These are phyloP conservation scores for Parapsyche elsis DNA, from an alignment of 1,140 invertebrate genomes.

Conservation along the genomic window DNA sequence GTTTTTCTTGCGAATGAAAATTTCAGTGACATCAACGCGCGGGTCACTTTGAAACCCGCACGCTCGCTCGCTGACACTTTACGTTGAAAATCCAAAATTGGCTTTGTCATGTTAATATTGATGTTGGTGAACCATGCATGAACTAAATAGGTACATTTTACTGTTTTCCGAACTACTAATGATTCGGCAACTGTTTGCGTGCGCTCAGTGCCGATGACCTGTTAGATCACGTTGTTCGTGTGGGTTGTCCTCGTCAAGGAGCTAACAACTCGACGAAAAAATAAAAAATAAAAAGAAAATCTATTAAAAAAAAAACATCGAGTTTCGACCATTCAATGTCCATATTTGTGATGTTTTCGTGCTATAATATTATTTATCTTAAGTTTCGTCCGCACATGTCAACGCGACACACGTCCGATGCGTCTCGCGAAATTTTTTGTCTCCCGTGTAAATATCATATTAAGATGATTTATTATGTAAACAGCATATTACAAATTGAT, in stretches of 20 bases:
- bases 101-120: background rate
- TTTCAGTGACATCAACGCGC: slow-evolving; percentile 5
- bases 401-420: background rate
- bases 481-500: slow-evolving; percentile 1
- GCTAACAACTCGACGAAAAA: background rate
- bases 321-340: background rate
- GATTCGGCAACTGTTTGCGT: slow-evolving; percentile 25
- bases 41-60: background rate
- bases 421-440: background rate
- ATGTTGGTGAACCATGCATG: background rate
- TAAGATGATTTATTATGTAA: slow-evolving; percentile 11
- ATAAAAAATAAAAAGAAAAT: slow-evolving; percentile 11
- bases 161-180: background rate
- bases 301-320: slow-evolving; percentile 7
- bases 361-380: slow-evolving; percentile 1
- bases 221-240: slow-evolving; percentile 36
- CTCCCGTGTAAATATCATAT: background rate
- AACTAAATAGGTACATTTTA: background rate
- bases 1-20: background rate
- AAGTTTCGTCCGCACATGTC: slow-evolving; percentile 1
- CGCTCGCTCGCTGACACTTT: background rate
- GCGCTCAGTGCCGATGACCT: slow-evolving; percentile 32
- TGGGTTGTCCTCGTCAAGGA: slow-evolving; percentile 26
- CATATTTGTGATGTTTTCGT: slow-evolving; percentile 19
- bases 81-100: background rate